Percentiles rank a stretch among this genome's conserved stretches.
Conservation (phyloP, 1,140 invertebrate genomes). For the Doryteuthis pealeii region DNA sequence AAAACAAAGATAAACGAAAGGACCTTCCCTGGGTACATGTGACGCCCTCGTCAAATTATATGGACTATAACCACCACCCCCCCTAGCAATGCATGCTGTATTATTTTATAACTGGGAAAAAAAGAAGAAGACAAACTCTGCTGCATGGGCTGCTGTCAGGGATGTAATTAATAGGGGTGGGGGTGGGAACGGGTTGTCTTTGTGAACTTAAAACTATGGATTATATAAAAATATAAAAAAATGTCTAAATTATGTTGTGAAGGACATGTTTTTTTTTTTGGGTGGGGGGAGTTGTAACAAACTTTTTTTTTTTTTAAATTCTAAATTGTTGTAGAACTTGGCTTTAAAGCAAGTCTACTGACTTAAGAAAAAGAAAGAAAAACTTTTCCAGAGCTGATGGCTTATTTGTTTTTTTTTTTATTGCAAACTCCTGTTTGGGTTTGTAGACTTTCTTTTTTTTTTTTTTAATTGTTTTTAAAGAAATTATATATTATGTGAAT, state of each 20-base stretch:
- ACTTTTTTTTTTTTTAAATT: neutral
- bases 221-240: neutral
- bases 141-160: no score
- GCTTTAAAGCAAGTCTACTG: neutral
- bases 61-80: neutral
- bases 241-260: no score
- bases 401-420: neutral
- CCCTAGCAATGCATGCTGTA: neutral
- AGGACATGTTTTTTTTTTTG: neutral
- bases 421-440: neutral
- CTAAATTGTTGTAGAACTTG: neutral
- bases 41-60: conserved; percentile 34
- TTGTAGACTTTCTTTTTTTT: conserved; percentile 2
- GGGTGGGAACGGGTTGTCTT: no score
- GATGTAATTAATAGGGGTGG: no score
- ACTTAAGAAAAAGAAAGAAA: neutral
- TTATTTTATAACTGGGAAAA: neutral
- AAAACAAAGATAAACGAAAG: conserved; percentile 29
- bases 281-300: neutral
- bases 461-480: neutral
- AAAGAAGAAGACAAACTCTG: neutral
- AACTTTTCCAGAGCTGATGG: neutral
- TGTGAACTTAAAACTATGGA: neutral
- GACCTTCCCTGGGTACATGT: conserved; percentile 56
- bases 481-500: neutral